phyloP scores from a whole-genome alignment of 2,797 vertebrate species.

The Pelochelys cantorii region DNA sequence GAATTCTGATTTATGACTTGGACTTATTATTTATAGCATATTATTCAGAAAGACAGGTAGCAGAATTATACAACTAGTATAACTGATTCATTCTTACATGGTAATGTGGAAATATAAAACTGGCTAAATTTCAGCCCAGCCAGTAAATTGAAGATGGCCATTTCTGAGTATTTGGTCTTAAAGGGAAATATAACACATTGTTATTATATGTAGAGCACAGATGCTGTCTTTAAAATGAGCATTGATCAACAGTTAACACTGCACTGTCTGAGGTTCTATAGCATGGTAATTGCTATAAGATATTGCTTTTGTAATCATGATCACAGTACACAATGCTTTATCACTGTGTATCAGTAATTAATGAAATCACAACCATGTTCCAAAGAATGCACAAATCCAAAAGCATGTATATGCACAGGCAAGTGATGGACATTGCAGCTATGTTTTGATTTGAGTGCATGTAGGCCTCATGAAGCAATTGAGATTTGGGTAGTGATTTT shows the following conservation, averaged over 20 bases:
- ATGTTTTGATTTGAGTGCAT: rapidly evolving
- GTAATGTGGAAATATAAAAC: not conserved
- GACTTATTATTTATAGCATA: not conserved
- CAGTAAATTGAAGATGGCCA: rapidly evolving
- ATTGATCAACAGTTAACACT: not conserved
- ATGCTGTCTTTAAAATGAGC: not conserved
- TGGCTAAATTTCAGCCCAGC: not conserved
- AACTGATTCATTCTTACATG: not conserved
- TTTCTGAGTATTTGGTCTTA: not conserved
- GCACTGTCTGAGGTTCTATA: not conserved
- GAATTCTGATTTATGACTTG: not conserved
- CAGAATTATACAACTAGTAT: not conserved
- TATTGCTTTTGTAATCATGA: not conserved
- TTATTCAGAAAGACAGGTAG: not conserved
- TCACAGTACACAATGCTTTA: not conserved
- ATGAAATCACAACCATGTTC: not conserved
- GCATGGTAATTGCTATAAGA: not conserved
- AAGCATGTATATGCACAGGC: not conserved
- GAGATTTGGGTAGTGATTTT: not conserved
- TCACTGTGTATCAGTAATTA: not conserved
- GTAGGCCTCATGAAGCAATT: rapidly evolving
- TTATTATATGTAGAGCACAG: not conserved
- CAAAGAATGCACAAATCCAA: not conserved
- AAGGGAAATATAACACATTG: not conserved
- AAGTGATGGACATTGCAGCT: not conserved